Evolutionary conservation across 2,797 vertebrate genomes (phyloP).

Genomic region (Cyclopterus lumpus): DNA sequence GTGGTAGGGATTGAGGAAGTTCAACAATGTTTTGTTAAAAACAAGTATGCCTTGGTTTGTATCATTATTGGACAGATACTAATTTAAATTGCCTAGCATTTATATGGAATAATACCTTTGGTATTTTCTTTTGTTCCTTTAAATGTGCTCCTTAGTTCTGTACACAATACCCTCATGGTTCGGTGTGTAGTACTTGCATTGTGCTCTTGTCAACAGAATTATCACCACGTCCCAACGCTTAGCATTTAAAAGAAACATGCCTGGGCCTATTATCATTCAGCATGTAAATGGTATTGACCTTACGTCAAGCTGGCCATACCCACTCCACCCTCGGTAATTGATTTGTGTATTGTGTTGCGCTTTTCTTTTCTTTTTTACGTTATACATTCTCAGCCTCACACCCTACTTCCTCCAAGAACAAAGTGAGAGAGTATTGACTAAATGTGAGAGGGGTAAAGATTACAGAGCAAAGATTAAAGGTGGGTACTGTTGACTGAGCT

Average conservation of each 20-base stretch:
- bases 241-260: conserved; percentile 58
- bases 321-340: conserved; percentile 47
- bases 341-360: conserved; percentile 64
- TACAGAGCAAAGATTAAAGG: conserved; percentile 81
- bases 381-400: conserved; percentile 62
- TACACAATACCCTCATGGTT: conserved; percentile 8
- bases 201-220: conserved; percentile 49
- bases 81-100: not conserved
- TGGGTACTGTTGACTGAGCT: conserved; percentile 72
- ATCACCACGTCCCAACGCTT: conserved; percentile 43
- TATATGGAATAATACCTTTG: not conserved
- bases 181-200: conserved; percentile 20
- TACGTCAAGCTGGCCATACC: conserved; percentile 47
- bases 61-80: not conserved
- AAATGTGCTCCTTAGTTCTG: conserved; percentile 10
- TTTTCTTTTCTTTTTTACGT: conserved; percentile 72
- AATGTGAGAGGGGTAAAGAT: conserved; percentile 78
- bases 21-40: conserved; percentile 30
- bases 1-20: conserved; percentile 15
- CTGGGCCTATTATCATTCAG: conserved; percentile 47
- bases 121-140: not conserved
- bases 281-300: conserved; percentile 64
- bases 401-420: conserved; percentile 72
- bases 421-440: conserved; percentile 79
- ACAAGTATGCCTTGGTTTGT: conserved; percentile 16